Base-by-base conservation (phyloP, 2,113 vertebrate species). In the Sinocyclocheilus anophthalmus region DNA sequence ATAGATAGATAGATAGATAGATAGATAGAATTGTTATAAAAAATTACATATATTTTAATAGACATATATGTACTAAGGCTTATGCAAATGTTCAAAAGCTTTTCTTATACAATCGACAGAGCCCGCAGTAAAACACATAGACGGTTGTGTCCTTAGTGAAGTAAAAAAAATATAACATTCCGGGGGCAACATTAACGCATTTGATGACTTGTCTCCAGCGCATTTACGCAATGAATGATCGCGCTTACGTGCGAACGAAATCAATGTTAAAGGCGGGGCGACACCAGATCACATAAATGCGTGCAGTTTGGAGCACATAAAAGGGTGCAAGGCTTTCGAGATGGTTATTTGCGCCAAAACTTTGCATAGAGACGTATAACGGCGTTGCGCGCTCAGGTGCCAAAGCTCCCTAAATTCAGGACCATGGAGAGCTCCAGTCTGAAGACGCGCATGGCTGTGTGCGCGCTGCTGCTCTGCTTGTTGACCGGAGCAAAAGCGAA, bases 361-460 rank as follows among this genome's bases (percentile, higher is more conserved):
- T 55, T 81, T 85, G 45, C 59, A 84, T 30, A 79, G 48, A 79
- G 61, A 73, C 37, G 70, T 59, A 45, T 76, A 42, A 33, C 16
- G 24, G 50, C 57, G 22, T 83, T 69, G 26, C 55, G 78, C 39
- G 61, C 48, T 75, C 63, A n/a, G 1, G 84, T 78, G 53, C 70
- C 61, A 81, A 86, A 85, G 63, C 53, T 45, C 16, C 13, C 50
- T 69, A 33, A 12, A 33, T 72, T 78, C 91, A 92, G 92, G 48
- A 93, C 92, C 91, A 93, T 93, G 93, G 91, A 92, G 83, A 93
- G 88, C 88, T 91, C 89, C 76, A 86, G 87, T 59, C 90, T 94
- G 89, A 93, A 93, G 91, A 79, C 90, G 48, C 89, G 92, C 33
- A 89, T 90, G 45, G 85, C 93, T 42, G 87, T 94, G 85, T 93